Evolutionary conservation across 2,888 invertebrate species (phyloP).

Genomic region (Andrena minutula): DNA sequence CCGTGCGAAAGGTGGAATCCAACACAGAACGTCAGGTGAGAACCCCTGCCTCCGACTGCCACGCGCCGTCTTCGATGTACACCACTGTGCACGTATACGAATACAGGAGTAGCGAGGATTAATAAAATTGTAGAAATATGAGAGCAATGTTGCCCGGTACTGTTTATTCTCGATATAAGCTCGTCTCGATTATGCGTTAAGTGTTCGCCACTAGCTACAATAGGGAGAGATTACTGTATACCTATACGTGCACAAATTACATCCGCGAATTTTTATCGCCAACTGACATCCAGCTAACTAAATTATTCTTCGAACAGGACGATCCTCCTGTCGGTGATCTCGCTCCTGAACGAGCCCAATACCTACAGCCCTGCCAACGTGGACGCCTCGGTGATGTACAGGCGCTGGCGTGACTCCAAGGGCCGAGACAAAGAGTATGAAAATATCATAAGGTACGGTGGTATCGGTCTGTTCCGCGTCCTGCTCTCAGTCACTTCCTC

Average conservation of each 20-base stretch:
- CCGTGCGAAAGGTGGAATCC: conserved; percentile 99
- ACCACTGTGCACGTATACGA: no score
- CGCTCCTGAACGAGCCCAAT: conserved; percentile 99
- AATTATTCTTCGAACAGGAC: conserved; percentile 87
- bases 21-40: conserved; percentile 96
- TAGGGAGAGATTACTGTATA: background rate
- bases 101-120: no score
- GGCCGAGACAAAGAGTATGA: conserved; percentile 99
- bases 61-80: no score
- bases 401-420: conserved; percentile 99
- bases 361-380: conserved; percentile 99
- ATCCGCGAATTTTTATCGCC: background rate
- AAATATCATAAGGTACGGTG: conserved; percentile 95
- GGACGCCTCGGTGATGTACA: conserved; percentile 99
- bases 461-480: conserved; percentile 42
- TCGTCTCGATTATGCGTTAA: no score
- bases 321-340: conserved; percentile 98
- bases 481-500: background rate
- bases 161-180: no score
- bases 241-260: background rate
- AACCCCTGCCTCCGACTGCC: background rate
- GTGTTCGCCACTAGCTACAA: no score
- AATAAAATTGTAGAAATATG: no score
- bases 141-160: no score
- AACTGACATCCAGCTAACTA: conserved; percentile 21